These are phyloP conservation scores for Poecilia gillii DNA, from an alignment of 2,797 vertebrate genomes.

Conservation along the genomic window DNA sequence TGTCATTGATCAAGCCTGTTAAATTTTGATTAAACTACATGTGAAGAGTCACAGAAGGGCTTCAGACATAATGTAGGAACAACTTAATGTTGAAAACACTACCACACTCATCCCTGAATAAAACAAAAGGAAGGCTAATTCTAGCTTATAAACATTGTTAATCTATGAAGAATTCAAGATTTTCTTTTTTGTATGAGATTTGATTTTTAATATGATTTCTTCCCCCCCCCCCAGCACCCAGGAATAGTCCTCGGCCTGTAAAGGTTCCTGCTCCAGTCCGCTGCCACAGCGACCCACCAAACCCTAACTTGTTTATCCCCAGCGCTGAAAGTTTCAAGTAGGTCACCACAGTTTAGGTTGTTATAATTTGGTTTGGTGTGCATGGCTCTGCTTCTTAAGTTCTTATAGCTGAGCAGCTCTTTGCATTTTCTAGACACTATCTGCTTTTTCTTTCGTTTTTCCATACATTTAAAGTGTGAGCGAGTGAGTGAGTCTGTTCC, in stretches of 20 bases:
- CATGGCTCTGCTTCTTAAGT: slow-evolving; percentile 51
- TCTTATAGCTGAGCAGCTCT: slow-evolving; percentile 17
- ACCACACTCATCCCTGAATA: not conserved
- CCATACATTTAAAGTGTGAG: not conserved
- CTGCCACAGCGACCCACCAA: slow-evolving; percentile 97
- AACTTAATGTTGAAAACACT: not conserved
- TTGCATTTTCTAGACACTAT: slow-evolving; percentile 17
- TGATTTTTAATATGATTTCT: slow-evolving; percentile 6
- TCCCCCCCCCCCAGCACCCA: slow-evolving; percentile 80
- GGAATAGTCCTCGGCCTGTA: slow-evolving; percentile 95
- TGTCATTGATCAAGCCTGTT: not conserved
- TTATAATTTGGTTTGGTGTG: slow-evolving; percentile 17
- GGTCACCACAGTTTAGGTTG: not conserved
- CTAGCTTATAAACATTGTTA: not conserved
- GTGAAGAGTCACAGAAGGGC: not conserved
- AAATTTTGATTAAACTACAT: not conserved
- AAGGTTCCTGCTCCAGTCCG: slow-evolving; percentile 88
- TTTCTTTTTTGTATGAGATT: not conserved
- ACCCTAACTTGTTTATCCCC: slow-evolving; percentile 94
- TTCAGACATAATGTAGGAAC: not conserved
- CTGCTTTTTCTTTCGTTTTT: not conserved
- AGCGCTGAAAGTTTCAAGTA: slow-evolving; percentile 97
- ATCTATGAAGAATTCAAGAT: not conserved
- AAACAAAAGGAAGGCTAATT: not conserved
- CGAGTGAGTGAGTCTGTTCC: slow-evolving; percentile 36